phyloP scores from a whole-genome alignment of 2,888 invertebrate species.

The Epinotia nisella region DNA sequence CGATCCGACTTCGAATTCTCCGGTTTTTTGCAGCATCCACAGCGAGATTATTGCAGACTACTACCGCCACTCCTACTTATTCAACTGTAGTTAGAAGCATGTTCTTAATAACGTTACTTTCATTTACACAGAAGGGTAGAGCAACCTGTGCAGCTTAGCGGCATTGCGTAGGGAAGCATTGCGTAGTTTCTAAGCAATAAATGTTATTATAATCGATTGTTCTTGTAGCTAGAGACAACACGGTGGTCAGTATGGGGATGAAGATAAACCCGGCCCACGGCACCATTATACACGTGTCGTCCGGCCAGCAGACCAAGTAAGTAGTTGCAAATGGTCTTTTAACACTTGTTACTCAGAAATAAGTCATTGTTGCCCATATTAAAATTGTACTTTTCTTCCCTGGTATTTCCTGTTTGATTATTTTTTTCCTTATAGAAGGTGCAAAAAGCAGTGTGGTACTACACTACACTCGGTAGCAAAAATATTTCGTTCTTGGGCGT shows the following conservation, averaged over 20 bases:
- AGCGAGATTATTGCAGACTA: background rate
- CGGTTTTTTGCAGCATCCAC: background rate
- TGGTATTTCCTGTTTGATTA: background rate
- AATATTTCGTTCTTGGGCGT: too few species aligned
- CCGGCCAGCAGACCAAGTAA: slow-evolving; percentile 80
- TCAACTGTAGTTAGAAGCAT: background rate
- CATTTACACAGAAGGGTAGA: slow-evolving; percentile 3
- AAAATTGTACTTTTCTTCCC: too few species aligned
- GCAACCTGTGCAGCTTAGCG: slow-evolving; percentile 20
- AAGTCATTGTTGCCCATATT: too few species aligned
- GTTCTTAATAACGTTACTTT: background rate
- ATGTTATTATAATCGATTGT: slow-evolving; percentile 18
- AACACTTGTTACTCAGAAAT: too few species aligned
- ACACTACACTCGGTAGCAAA: too few species aligned
- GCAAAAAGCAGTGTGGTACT: too few species aligned
- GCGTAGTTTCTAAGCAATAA: slow-evolving; percentile 1
- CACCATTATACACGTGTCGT: slow-evolving; percentile 79
- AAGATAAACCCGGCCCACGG: slow-evolving; percentile 80
- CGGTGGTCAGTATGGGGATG: slow-evolving; percentile 80
- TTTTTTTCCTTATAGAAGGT: too few species aligned
- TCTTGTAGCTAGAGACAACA: slow-evolving; percentile 75
- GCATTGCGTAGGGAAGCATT: slow-evolving; percentile 38
- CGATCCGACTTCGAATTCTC: background rate
- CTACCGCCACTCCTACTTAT: background rate
- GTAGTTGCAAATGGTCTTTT: slow-evolving; percentile 39